These are phyloP conservation scores for Pachypanchax playfairii DNA, from an alignment of 2,113 vertebrate species.

Conservation along the genomic window DNA sequence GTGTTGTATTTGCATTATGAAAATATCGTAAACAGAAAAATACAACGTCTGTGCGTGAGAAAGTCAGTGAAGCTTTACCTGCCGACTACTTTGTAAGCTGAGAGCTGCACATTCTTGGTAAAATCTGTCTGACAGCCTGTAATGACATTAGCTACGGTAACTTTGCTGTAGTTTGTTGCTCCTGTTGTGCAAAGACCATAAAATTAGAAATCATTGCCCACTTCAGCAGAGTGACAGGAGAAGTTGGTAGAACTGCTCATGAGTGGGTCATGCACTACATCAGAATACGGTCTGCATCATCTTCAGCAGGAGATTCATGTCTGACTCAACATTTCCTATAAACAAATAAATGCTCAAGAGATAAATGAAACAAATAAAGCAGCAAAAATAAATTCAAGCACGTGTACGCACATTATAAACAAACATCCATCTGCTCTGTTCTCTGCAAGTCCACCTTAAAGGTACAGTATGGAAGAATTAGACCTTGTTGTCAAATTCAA, in stretches of 20 bases:
- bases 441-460: slow-evolving; percentile 23
- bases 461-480: too few species aligned
- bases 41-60: slow-evolving; percentile 2
- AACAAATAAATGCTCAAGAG: slow-evolving; percentile 29
- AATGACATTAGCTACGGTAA: slow-evolving; percentile 59
- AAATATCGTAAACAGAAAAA: slow-evolving; percentile 15
- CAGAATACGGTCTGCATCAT: slow-evolving; percentile 21
- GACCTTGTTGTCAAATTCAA: too few species aligned
- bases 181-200: slow-evolving; percentile 41
- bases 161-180: slow-evolving; percentile 38
- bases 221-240: slow-evolving; percentile 13
- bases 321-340: slow-evolving; percentile 54
- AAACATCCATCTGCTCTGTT: slow-evolving; percentile 19
- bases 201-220: slow-evolving; percentile 49
- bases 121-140: slow-evolving; percentile 51
- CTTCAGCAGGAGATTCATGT: slow-evolving; percentile 43
- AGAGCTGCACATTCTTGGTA: slow-evolving; percentile 30
- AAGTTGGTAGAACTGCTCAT: slow-evolving; percentile 26
- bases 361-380: not conserved
- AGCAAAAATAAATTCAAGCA: slow-evolving; percentile 5
- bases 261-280: slow-evolving; percentile 14
- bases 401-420: slow-evolving; percentile 6
- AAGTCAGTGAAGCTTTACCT: slow-evolving; percentile 43
- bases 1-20: slow-evolving; percentile 19
- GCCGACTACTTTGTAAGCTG: slow-evolving; percentile 32